Evolutionary conservation across 92 coral and sea anemone species (phyloP).

Genomic region (Palythoa heliodiscus): DNA sequence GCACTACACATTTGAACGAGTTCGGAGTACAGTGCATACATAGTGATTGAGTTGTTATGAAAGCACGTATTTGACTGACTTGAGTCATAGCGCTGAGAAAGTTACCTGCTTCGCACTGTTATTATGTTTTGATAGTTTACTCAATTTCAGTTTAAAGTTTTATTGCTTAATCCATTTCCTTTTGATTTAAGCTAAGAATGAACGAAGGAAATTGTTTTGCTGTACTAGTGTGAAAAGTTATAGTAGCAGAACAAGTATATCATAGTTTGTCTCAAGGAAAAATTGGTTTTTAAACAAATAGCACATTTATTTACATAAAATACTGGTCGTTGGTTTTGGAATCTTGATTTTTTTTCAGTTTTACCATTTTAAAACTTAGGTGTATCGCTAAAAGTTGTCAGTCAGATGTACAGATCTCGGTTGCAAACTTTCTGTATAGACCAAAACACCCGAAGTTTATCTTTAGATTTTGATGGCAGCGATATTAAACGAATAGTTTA

Average conservation of each 20-base stretch:
- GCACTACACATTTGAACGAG: background rate
- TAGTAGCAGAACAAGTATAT: background rate
- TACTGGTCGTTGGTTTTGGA: background rate
- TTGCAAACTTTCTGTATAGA: background rate
- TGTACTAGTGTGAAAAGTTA: background rate
- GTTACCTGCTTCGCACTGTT: background rate
- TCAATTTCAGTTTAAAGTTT: conserved; percentile 10
- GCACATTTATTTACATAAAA: background rate
- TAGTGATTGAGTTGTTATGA: too few species aligned
- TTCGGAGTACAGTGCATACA: background rate
- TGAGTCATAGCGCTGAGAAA: too few species aligned
- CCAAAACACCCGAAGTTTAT: background rate
- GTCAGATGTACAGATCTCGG: background rate
- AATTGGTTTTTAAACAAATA: background rate
- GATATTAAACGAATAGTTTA: background rate
- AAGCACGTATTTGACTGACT: background rate
- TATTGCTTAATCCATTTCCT: conserved; percentile 37
- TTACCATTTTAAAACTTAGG: background rate
- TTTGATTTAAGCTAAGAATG: background rate
- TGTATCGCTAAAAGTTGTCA: too few species aligned
- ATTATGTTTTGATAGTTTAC: background rate
- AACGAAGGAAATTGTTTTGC: background rate
- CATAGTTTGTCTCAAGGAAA: background rate
- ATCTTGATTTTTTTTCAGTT: background rate
- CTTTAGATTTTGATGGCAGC: background rate